A percentile compares a stretch with the other conserved stretches of the same genome.
These are phyloP conservation scores for Dreissena polymorpha DNA, from an alignment of 1,140 invertebrate genomes.

Conservation along the genomic window DNA sequence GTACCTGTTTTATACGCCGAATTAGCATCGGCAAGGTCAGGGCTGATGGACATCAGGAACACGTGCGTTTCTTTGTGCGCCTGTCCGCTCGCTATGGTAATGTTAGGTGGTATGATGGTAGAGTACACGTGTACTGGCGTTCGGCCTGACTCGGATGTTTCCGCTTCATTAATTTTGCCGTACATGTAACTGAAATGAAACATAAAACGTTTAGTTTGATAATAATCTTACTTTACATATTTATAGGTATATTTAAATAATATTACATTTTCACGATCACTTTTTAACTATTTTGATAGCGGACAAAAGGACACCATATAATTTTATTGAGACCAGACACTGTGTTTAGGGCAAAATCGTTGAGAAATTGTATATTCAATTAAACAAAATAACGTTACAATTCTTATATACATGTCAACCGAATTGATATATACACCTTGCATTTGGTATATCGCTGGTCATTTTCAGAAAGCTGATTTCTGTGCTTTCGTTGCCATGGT, in stretches of 20 bases:
- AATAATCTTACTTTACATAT: no score
- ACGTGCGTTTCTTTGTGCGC: neutral
- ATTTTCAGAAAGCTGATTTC: constrained; percentile 46
- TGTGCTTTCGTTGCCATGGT: constrained; percentile 51
- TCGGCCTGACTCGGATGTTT: constrained; percentile 47
- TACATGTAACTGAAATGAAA: constrained; percentile 55
- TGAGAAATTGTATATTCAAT: no score
- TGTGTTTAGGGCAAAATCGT: no score
- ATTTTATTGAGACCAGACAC: no score
- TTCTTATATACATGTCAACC: no score
- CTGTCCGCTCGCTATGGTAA: constrained; percentile 30
- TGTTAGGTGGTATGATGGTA: constrained; percentile 34
- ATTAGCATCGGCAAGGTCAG: constrained; percentile 37
- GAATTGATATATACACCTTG: neutral
- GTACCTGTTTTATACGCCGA: constrained; percentile 41
- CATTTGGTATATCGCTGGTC: neutral
- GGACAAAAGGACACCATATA: no score
- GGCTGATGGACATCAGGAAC: constrained; percentile 60
- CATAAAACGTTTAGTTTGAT: no score
- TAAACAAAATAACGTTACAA: no score
- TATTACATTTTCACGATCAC: no score
- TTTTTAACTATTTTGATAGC: no score
- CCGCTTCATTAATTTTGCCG: constrained; percentile 59
- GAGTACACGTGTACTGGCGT: constrained; percentile 63
- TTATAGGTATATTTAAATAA: no score